Evolutionary conservation across 2,888 invertebrate genomes (phyloP).

Genomic region (Saturnia pavonia): DNA sequence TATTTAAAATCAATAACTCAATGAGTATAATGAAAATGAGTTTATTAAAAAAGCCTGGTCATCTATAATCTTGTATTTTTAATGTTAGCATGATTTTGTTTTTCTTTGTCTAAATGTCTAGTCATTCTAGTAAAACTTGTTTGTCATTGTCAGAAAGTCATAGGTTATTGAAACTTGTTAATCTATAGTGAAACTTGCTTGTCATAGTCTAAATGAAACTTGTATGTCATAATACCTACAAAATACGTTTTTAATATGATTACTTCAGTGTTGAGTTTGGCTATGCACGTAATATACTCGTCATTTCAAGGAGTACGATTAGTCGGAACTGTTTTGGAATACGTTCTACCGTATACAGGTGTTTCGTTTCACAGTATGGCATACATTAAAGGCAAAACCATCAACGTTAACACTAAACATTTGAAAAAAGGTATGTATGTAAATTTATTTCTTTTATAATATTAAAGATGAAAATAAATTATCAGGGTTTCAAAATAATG

Average conservation of each 20-base stretch:
- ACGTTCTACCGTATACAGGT: slow-evolving; percentile 49
- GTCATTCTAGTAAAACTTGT: neutral
- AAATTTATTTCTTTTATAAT: slow-evolving; percentile 2
- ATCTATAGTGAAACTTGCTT: neutral
- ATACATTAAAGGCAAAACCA: slow-evolving; percentile 44
- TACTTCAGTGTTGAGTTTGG: slow-evolving; percentile 35
- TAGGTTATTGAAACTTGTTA: too few species aligned
- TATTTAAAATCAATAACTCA: too few species aligned
- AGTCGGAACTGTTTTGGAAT: slow-evolving; percentile 49
- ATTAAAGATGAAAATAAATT: neutral
- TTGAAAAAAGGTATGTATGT: slow-evolving; percentile 62
- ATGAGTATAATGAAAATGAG: too few species aligned
- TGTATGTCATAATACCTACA: neutral
- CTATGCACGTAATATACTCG: slow-evolving; percentile 36
- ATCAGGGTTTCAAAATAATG: neutral
- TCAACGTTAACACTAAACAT: slow-evolving; percentile 67
- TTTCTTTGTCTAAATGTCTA: neutral
- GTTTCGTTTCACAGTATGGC: slow-evolving; percentile 45
- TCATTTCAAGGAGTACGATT: slow-evolving; percentile 41
- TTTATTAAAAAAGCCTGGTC: neutral
- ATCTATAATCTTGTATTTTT: neutral
- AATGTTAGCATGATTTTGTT: neutral
- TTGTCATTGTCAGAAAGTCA: too few species aligned
- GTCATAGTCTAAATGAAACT: slow-evolving; percentile 7
- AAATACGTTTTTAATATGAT: slow-evolving; percentile 26